Conservation (phyloP, 2,888 invertebrate species). For the Patella depressa region DNA sequence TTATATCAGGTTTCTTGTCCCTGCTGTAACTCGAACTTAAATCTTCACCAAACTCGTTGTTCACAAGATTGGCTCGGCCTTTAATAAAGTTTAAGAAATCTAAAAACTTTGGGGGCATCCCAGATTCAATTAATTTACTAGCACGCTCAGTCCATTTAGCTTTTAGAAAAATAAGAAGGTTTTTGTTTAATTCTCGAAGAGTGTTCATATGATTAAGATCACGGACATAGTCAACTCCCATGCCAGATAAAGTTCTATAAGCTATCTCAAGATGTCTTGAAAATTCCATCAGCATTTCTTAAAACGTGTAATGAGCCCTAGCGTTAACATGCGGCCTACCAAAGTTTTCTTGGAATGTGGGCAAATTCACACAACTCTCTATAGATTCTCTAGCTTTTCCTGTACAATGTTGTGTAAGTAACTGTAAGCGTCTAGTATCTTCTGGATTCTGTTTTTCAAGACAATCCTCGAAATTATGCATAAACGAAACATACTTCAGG, state of each 20-base stretch:
- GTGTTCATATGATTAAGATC: neutral
- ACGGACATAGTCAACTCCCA: neutral
- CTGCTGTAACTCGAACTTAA: no score
- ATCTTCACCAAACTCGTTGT: no score
- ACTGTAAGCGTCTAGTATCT: no score
- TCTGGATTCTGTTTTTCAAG: neutral
- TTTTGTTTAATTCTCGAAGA: neutral
- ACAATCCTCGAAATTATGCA: neutral
- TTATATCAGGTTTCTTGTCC: no score
- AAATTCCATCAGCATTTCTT: neutral
- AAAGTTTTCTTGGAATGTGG: neutral
- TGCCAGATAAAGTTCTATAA: neutral
- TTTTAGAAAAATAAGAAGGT: neutral
- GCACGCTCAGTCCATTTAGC: neutral
- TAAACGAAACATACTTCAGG: neutral
- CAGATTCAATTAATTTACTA: no score
- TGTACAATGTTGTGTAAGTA: neutral
- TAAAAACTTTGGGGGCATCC: no score
- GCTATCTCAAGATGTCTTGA: neutral
- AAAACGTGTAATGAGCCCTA: neutral
- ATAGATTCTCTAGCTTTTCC: neutral
- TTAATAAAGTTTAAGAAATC: no score
- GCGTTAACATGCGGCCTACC: neutral
- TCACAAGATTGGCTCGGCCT: no score
- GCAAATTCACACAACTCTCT: neutral